A percentile compares a stretch with the other conserved stretches of the same genome.
Evolutionary conservation across 2,797 vertebrate species (phyloP).

Genomic region (Sebastes steindachneri): DNA sequence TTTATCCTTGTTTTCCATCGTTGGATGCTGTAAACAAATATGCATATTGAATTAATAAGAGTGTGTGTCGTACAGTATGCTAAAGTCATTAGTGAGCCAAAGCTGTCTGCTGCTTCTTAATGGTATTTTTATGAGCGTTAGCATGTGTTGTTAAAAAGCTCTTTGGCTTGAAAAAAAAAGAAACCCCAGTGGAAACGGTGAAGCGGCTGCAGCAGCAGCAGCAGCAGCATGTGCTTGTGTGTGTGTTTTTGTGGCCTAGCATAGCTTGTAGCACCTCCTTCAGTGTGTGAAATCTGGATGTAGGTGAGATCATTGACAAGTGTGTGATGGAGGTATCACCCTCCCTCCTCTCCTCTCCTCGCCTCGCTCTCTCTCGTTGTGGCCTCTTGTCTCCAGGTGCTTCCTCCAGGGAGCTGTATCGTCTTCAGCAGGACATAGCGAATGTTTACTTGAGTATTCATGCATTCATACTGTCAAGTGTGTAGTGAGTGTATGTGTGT

Average conservation of each 20-base stretch:
- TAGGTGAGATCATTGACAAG: constrained; percentile 54
- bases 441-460: not conserved
- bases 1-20: not conserved
- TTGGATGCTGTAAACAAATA: not conserved
- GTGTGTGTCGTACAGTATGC: constrained; percentile 35
- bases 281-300: constrained; percentile 39
- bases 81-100: constrained; percentile 66
- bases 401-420: constrained; percentile 59
- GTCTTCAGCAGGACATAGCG: constrained; percentile 41
- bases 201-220: constrained; percentile 2
- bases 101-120: constrained; percentile 38
- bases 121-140: constrained; percentile 64
- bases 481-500: not conserved
- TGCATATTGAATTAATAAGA: constrained; percentile 6
- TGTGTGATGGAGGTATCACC: constrained; percentile 14
- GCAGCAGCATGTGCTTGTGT: not conserved
- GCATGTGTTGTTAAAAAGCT: constrained; percentile 42
- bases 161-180: not conserved
- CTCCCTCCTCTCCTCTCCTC: not conserved
- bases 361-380: not conserved
- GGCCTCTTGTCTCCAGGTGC: constrained; percentile 64
- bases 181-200: not conserved
- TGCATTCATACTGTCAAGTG: not conserved
- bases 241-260: constrained; percentile 20
- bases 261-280: constrained; percentile 33